phyloP scores from a whole-genome alignment of 2,888 invertebrate genomes.

The Athalia cordata region DNA sequence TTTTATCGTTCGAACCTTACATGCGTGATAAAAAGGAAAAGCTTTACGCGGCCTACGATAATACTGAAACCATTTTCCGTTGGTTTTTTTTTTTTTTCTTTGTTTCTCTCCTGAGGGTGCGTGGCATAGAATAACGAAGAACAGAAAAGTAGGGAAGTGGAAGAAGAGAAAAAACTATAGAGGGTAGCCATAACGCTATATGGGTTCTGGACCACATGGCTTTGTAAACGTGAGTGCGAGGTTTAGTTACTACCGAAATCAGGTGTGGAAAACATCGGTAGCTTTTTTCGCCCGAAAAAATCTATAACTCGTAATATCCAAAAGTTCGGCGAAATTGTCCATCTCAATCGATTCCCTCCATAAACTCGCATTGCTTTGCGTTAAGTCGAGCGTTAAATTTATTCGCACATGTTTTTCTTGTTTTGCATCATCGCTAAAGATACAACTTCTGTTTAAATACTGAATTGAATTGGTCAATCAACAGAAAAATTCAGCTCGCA shows the following conservation, averaged over 20 bases:
- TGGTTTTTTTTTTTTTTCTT: not conserved
- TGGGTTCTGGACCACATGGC: conserved; percentile 38
- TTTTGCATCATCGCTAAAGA: no score
- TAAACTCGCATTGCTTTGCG: not conserved
- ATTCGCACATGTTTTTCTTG: not conserved
- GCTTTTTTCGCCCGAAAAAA: not conserved
- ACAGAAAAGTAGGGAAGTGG: not conserved
- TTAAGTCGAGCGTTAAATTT: no score
- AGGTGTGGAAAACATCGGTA: not conserved
- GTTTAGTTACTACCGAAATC: conserved; percentile 27
- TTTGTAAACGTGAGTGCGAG: conserved; percentile 17
- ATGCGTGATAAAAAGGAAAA: not conserved
- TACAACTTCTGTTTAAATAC: not conserved
- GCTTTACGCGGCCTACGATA: conserved; percentile 31
- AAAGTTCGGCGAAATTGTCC: not conserved
- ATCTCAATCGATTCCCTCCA: not conserved
- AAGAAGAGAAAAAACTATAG: not conserved
- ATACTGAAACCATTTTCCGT: conserved; percentile 41
- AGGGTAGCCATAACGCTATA: conserved; percentile 3
- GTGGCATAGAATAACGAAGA: conserved; percentile 41
- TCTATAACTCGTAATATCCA: not conserved
- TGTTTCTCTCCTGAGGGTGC: conserved; percentile 22
- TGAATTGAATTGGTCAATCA: not conserved
- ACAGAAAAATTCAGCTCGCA: not conserved
- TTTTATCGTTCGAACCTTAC: conserved; percentile 23